These are phyloP conservation scores for Catocala nupta DNA, from an alignment of 2,888 invertebrate genomes.

Conservation along the genomic window DNA sequence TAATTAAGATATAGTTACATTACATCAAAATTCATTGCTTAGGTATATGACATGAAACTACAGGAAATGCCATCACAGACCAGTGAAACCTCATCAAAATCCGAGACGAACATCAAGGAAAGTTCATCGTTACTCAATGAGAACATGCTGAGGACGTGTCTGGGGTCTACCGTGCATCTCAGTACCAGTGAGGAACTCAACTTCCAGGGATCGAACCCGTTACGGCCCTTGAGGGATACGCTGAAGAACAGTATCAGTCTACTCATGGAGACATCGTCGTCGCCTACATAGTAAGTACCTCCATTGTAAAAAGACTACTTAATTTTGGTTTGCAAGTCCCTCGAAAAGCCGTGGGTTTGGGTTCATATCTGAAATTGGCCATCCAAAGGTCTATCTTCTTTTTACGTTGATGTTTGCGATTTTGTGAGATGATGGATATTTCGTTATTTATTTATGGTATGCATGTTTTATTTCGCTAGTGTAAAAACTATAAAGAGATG, in stretches of 20 bases:
- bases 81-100: slow-evolving; percentile 58
- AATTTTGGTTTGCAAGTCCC: too few relatives aligned
- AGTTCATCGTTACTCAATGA: slow-evolving; percentile 68
- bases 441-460: too few relatives aligned
- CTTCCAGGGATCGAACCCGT: slow-evolving; percentile 71
- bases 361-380: too few relatives aligned
- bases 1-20: too few relatives aligned
- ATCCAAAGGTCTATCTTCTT: too few relatives aligned
- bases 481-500: too few relatives aligned
- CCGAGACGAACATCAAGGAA: slow-evolving; percentile 54
- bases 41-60: slow-evolving; percentile 80
- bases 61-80: slow-evolving; percentile 74
- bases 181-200: slow-evolving; percentile 78
- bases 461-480: too few relatives aligned
- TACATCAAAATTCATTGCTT: slow-evolving; percentile 1
- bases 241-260: slow-evolving; percentile 81
- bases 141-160: slow-evolving; percentile 67
- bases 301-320: too few relatives aligned
- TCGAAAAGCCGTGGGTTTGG: too few relatives aligned
- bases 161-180: slow-evolving; percentile 77
- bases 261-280: slow-evolving; percentile 75
- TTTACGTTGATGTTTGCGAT: too few relatives aligned
- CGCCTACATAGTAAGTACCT: slow-evolving; percentile 63
- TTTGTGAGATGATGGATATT: too few relatives aligned
- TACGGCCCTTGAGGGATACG: slow-evolving; percentile 77